Evolutionary conservation across 2,797 vertebrate species (phyloP).

Genomic region (Epinephelus malabaricus): DNA sequence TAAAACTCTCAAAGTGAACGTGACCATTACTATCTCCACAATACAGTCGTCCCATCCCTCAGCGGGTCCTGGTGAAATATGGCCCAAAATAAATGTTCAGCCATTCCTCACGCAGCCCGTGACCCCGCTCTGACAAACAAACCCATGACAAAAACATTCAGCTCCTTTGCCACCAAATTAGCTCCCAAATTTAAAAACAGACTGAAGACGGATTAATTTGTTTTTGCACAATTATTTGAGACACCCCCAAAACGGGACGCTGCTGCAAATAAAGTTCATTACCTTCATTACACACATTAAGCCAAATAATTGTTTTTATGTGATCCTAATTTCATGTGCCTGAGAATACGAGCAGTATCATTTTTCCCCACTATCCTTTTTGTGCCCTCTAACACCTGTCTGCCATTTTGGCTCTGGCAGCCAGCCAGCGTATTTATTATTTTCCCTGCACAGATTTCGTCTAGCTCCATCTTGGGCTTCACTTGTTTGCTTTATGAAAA

Average conservation of each 20-base stretch:
- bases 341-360: slow-evolving; percentile 56
- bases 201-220: slow-evolving; percentile 60
- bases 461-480: slow-evolving; percentile 55
- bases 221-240: slow-evolving; percentile 67
- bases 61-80: slow-evolving; percentile 73
- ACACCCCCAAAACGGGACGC: slow-evolving; percentile 62
- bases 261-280: slow-evolving; percentile 77
- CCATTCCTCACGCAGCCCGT: slow-evolving; percentile 68
- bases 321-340: slow-evolving; percentile 71
- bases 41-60: slow-evolving; percentile 82
- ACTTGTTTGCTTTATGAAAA: slow-evolving; percentile 75
- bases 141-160: slow-evolving; percentile 58
- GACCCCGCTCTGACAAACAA: slow-evolving; percentile 67
- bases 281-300: slow-evolving; percentile 78
- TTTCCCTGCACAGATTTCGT: slow-evolving; percentile 60
- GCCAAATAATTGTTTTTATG: slow-evolving; percentile 80
- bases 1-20: slow-evolving; percentile 86
- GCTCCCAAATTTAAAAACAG: slow-evolving; percentile 43
- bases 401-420: slow-evolving; percentile 76
- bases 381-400: slow-evolving; percentile 82
- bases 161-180: slow-evolving; percentile 52
- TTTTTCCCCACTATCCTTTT: slow-evolving; percentile 56
- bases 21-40: slow-evolving; percentile 84
- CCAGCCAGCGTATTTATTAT: slow-evolving; percentile 74
- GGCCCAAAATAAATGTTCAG: slow-evolving; percentile 66